Percentiles rank a stretch among this genome's conserved stretches.
phyloP scores from a whole-genome alignment of 2,888 invertebrate species.

The Phengaris alcon region DNA sequence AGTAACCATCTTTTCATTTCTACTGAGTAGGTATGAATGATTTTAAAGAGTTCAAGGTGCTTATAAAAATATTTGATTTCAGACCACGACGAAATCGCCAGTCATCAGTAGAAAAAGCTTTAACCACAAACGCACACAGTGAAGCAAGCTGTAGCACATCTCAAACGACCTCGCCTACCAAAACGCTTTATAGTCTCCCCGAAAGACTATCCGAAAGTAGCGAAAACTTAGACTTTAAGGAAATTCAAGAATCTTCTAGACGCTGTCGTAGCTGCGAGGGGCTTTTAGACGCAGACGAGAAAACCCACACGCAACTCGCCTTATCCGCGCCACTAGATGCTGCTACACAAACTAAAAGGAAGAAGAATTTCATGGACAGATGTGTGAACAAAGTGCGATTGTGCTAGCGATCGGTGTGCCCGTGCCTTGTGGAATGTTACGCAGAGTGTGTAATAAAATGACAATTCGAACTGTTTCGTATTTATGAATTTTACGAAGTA shows the following conservation, averaged over 20 bases:
- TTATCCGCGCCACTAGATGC: constrained; percentile 79
- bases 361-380: constrained; percentile 91
- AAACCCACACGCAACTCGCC: constrained; percentile 76
- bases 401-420: constrained; percentile 75
- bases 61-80: constrained; percentile 34
- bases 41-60: background rate
- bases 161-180: constrained; percentile 67
- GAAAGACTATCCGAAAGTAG: constrained; percentile 69
- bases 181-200: constrained; percentile 66
- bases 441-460: constrained; percentile 68
- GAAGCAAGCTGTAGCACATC: constrained; percentile 63
- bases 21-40: too few relatives aligned
- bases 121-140: constrained; percentile 60
- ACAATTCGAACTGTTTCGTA: constrained; percentile 69
- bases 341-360: constrained; percentile 81
- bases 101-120: constrained; percentile 66
- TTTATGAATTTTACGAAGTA: constrained; percentile 73
- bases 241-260: constrained; percentile 59
- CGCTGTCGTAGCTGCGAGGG: constrained; percentile 82
- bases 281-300: constrained; percentile 75
- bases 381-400: constrained; percentile 91
- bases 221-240: constrained; percentile 58
- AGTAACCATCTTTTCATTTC: too few relatives aligned
- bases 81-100: constrained; percentile 73
- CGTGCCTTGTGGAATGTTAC: constrained; percentile 43